A percentile compares a stretch with the other conserved stretches of the same genome.
Evolutionary conservation across 2,797 vertebrate species (phyloP).

Genomic region (Phrynocephalus guinanensis): DNA sequence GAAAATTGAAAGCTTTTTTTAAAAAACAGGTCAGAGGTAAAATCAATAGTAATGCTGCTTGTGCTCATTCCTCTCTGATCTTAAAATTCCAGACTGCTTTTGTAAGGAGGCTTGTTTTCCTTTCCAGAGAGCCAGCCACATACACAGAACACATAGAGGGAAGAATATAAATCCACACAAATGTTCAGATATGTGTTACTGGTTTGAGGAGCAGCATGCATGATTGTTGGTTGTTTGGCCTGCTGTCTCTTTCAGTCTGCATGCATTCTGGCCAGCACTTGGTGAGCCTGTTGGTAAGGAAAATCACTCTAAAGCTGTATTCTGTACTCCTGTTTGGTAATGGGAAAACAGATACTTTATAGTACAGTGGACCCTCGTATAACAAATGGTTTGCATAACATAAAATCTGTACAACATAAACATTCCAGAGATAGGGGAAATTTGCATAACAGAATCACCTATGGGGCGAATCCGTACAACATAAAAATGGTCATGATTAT

Average conservation of each 20-base stretch:
- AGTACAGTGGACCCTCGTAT: no score
- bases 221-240: not conserved
- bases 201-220: not conserved
- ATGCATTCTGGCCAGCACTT: not conserved
- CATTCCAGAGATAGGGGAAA: no score
- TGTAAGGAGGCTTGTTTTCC: not conserved
- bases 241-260: no score
- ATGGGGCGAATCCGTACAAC: no score
- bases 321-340: no score
- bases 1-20: not conserved
- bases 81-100: not conserved
- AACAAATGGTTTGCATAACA: no score
- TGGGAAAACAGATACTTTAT: no score
- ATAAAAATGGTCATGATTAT: no score
- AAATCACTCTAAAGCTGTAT: not conserved
- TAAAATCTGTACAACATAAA: no score
- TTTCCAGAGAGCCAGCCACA: not conserved
- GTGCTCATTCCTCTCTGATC: not conserved
- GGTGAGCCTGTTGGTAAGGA: not conserved
- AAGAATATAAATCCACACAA: not conserved
- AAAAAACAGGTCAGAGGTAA: not conserved
- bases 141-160: not conserved
- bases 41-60: not conserved
- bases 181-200: not conserved
- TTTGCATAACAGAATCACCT: no score